phyloP scores from a whole-genome alignment of 2,797 vertebrate species.

The Denticeps clupeoides region DNA sequence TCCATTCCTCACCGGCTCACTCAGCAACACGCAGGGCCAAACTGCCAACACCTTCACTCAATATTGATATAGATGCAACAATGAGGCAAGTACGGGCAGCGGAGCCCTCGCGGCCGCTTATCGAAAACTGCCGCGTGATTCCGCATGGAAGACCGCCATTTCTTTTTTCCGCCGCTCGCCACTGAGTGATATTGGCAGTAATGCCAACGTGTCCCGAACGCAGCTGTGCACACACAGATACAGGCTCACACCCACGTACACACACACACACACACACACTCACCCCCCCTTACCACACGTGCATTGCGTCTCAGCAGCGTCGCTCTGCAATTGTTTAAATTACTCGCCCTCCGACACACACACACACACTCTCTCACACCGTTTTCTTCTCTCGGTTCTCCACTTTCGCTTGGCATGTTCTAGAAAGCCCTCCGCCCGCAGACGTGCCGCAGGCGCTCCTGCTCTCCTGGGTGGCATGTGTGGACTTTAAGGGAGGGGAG shows the following conservation, averaged over 20 bases:
- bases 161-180: constrained; percentile 27
- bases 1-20: constrained; percentile 9
- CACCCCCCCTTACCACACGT: neutral
- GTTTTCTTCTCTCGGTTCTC: neutral
- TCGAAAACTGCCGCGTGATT: constrained; percentile 45
- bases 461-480: constrained; percentile 20
- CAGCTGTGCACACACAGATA: constrained; percentile 29
- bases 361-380: neutral
- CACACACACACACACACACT: constrained; percentile 1
- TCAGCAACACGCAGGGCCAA: constrained; percentile 13
- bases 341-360: constrained; percentile 1
- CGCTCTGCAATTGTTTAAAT: constrained; percentile 3
- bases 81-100: constrained; percentile 37
- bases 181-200: constrained; percentile 29
- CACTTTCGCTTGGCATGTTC: neutral
- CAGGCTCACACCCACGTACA: neutral
- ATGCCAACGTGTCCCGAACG: constrained; percentile 27
- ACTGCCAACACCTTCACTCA: constrained; percentile 32
- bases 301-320: constrained; percentile 8
- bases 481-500: neutral
- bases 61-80: constrained; percentile 36
- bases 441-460: constrained; percentile 18
- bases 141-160: constrained; percentile 33
- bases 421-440: neutral
- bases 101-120: constrained; percentile 36